phyloP scores from a whole-genome alignment of 2,113 vertebrate genomes.

The Triplophysa siluroides region DNA sequence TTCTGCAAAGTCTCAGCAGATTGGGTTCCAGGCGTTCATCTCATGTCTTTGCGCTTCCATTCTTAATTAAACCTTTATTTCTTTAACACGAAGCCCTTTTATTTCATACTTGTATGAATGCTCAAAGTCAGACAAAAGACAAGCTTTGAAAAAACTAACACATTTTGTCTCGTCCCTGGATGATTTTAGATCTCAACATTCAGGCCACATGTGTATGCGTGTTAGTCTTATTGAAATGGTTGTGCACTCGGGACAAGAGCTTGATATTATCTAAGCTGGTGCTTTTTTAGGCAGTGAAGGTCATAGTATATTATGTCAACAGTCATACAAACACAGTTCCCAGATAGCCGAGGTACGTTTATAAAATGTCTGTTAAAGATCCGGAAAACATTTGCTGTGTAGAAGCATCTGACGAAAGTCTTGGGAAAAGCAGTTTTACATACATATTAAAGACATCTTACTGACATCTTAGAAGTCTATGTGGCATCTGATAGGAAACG shows the following conservation, averaged over 20 bases:
- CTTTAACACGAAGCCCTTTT: slow-evolving; percentile 53
- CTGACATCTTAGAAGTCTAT: no score
- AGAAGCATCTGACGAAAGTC: no score
- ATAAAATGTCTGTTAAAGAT: no score
- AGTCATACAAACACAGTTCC: not conserved
- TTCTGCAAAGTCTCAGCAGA: slow-evolving; percentile 43
- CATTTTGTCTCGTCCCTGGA: not conserved
- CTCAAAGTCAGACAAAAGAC: slow-evolving; percentile 41
- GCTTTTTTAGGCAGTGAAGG: slow-evolving; percentile 29
- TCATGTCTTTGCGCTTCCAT: slow-evolving; percentile 53
- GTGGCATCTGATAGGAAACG: no score
- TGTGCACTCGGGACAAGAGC: slow-evolving; percentile 45
- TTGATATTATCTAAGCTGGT: slow-evolving; percentile 45
- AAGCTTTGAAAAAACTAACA: not conserved
- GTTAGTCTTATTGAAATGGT: slow-evolving; percentile 11
- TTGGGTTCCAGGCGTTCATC: slow-evolving; percentile 42
- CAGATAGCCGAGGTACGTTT: no score
- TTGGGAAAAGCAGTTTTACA: no score
- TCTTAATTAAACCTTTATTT: slow-evolving; percentile 56
- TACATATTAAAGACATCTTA: no score
- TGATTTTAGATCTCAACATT: slow-evolving; percentile 10
- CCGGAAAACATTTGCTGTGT: no score
- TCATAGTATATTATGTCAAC: slow-evolving; percentile 43
- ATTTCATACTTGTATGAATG: slow-evolving; percentile 38
- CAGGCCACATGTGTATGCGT: slow-evolving; percentile 15